Evolutionary conservation across 2,797 vertebrate genomes (phyloP).

Genomic region (Crenuchus spilurus): DNA sequence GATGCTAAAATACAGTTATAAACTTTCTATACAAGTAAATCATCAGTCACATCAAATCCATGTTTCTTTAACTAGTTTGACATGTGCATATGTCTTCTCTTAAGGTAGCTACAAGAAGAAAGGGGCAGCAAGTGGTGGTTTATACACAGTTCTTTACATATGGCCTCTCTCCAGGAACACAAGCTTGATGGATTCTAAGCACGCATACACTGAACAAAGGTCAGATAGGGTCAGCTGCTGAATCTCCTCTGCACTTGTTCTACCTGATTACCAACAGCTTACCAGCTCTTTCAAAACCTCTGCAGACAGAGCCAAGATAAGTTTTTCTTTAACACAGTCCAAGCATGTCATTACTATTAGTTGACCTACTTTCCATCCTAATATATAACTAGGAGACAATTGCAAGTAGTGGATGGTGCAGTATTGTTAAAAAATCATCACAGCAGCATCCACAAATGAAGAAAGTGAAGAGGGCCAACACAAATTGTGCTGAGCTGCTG

Average conservation of each 20-base stretch:
- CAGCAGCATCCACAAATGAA: too few relatives aligned
- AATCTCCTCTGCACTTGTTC: background rate
- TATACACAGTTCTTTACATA: background rate
- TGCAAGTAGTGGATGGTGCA: too few relatives aligned
- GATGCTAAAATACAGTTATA: too few relatives aligned
- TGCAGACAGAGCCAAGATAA: background rate
- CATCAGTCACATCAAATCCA: too few relatives aligned
- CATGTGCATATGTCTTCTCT: too few relatives aligned
- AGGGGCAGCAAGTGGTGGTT: background rate
- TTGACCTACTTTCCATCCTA: background rate
- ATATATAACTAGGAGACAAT: background rate
- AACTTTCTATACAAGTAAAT: too few relatives aligned
- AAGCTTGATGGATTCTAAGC: conserved; percentile 26
- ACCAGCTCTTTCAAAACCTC: background rate
- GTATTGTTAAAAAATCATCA: too few relatives aligned
- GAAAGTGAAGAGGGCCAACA: too few relatives aligned
- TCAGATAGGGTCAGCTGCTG: conserved; percentile 12
- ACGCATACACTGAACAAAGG: conserved; percentile 20
- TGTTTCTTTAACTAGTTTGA: too few relatives aligned
- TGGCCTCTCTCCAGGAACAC: conserved; percentile 24
- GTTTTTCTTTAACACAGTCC: background rate
- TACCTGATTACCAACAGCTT: conserved; percentile 20
- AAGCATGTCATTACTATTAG: background rate
- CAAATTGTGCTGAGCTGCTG: too few relatives aligned
- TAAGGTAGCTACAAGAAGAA: background rate